phyloP scores from a whole-genome alignment of 2,113 vertebrate species.

The Gavia stellata region DNA sequence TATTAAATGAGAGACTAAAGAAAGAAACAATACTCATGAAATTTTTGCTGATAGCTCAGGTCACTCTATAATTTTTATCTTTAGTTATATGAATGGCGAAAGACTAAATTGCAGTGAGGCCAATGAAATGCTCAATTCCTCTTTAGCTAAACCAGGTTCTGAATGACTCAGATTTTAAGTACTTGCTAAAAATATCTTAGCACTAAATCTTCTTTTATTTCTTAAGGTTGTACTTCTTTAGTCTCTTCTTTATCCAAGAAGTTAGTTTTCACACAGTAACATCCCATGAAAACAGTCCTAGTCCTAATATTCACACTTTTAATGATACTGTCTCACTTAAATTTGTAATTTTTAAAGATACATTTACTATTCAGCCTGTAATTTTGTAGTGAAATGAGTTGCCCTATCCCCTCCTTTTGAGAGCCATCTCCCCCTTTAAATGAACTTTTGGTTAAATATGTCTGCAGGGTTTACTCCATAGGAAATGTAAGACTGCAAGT shows the following conservation, averaged over 20 bases:
- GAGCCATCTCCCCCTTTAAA: background rate
- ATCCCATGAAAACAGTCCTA: background rate
- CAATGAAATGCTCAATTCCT: background rate
- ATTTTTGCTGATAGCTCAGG: background rate
- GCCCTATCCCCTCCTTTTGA: background rate
- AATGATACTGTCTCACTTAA: background rate
- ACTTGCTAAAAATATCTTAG: background rate
- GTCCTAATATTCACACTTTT: background rate
- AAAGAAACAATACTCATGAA: background rate
- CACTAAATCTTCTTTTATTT: background rate
- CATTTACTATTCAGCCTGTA: background rate
- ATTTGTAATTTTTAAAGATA: background rate
- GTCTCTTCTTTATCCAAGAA: background rate
- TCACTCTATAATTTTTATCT: background rate
- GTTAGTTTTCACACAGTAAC: background rate
- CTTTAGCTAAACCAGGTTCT: background rate
- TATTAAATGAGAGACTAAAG: background rate
- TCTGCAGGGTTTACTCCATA: background rate
- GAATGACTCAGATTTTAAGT: background rate
- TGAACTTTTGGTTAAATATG: background rate
- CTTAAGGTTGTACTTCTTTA: background rate
- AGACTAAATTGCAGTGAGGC: background rate
- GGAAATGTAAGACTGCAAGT: background rate
- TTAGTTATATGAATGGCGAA: background rate
- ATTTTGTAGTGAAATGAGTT: background rate